Percentiles rank a stretch among this genome's conserved stretches.
These are phyloP conservation scores for Thereuonema tuberculata DNA, from an alignment of 1,140 invertebrate genomes.

Conservation along the genomic window DNA sequence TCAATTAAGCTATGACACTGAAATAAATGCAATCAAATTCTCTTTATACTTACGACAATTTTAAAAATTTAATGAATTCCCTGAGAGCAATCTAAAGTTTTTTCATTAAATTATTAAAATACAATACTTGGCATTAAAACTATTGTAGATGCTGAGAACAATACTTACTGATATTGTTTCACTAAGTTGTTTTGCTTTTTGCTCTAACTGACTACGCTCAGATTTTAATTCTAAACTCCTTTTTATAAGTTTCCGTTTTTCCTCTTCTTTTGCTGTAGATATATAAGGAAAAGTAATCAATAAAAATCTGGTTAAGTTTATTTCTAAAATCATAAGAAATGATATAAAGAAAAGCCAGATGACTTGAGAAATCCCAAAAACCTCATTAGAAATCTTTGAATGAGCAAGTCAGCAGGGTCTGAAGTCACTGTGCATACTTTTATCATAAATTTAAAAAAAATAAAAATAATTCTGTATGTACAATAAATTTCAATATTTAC, in stretches of 20 bases:
- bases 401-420: too few relatives aligned
- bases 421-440: too few relatives aligned
- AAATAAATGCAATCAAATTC: neutral
- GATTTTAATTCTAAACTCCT: slow-evolving; percentile 20
- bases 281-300: slow-evolving; percentile 1
- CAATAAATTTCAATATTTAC: too few relatives aligned
- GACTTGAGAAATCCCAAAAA: neutral
- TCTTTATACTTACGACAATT: neutral
- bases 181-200: slow-evolving; percentile 22
- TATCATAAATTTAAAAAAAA: too few relatives aligned
- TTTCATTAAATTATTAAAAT: neutral
- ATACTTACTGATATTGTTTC: slow-evolving; percentile 21
- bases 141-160: neutral
- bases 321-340: neutral
- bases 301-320: neutral
- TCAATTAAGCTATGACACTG: neutral
- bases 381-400: too few relatives aligned
- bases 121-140: neutral
- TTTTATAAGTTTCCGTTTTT: slow-evolving; percentile 23
- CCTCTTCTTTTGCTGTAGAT: slow-evolving; percentile 27
- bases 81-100: neutral
- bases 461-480: too few relatives aligned
- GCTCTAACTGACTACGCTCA: slow-evolving; percentile 22
- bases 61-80: neutral
- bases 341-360: neutral